Conservation (phyloP, 2,888 invertebrate species). For the Aphrophora alni region DNA sequence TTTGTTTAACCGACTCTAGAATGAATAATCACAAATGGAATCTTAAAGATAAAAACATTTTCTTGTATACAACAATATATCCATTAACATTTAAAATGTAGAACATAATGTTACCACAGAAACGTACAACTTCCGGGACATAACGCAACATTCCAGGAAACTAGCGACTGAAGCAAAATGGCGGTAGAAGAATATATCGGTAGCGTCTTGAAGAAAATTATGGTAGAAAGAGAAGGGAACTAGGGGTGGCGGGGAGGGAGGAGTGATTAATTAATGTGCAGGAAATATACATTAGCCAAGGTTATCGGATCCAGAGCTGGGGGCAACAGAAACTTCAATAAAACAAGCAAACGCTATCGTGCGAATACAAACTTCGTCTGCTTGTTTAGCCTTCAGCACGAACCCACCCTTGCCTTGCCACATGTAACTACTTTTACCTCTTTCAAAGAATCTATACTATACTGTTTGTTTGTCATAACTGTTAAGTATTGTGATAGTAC, state of each 20-base stretch:
- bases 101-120: neutral
- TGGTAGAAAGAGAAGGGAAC: too few relatives aligned
- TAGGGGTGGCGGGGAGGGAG: neutral
- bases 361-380: neutral
- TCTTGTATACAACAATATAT: too few relatives aligned
- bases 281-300: slow-evolving; percentile 9
- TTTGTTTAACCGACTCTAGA: too few relatives aligned
- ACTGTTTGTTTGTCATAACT: too few relatives aligned
- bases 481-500: too few relatives aligned
- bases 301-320: neutral
- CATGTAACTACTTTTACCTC: too few relatives aligned
- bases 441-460: too few relatives aligned
- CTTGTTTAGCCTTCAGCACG: neutral
- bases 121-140: neutral
- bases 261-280: neutral
- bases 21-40: too few relatives aligned
- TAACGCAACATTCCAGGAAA: neutral
- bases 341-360: slow-evolving; percentile 1
- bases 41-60: too few relatives aligned
- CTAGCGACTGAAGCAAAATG: neutral
- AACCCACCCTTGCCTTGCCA: neutral
- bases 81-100: neutral
- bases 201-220: neutral
- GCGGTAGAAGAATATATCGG: slow-evolving; percentile 5
- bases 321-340: slow-evolving; percentile 1